These are phyloP conservation scores for Triplophysa bombifrons DNA, from an alignment of 2,797 vertebrate genomes.

Conservation along the genomic window DNA sequence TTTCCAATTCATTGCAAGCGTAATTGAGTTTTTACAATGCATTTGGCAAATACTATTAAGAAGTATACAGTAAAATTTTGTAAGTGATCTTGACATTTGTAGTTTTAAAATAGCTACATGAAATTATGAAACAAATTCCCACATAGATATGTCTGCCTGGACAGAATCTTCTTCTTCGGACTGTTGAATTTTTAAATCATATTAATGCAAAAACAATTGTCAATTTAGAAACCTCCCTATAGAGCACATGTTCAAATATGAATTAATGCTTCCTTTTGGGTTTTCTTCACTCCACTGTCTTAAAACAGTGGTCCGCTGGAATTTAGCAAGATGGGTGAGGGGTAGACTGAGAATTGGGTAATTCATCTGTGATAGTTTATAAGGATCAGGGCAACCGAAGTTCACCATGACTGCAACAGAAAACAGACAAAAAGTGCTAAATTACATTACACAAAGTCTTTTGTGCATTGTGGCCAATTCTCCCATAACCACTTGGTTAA, in stretches of 20 bases:
- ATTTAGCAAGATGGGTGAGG: slow-evolving; percentile 57
- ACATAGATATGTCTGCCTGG: background rate
- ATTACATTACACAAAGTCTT: slow-evolving; percentile 52
- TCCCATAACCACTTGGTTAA: slow-evolving; percentile 41
- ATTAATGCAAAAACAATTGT: background rate
- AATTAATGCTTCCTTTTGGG: slow-evolving; percentile 36
- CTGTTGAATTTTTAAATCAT: background rate
- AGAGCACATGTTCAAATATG: slow-evolving; percentile 34
- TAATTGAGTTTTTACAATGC: background rate
- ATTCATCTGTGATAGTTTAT: slow-evolving; percentile 51
- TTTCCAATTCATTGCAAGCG: background rate
- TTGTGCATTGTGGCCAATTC: slow-evolving; percentile 43
- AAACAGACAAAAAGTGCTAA: slow-evolving; percentile 56
- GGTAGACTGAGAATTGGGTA: slow-evolving; percentile 54
- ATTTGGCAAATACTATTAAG: background rate
- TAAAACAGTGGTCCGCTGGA: slow-evolving; percentile 51
- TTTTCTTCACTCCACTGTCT: slow-evolving; percentile 54
- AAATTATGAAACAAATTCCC: background rate
- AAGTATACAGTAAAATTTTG: background rate
- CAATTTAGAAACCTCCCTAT: slow-evolving; percentile 30
- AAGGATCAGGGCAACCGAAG: slow-evolving; percentile 54
- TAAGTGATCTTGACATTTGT: slow-evolving; percentile 5
- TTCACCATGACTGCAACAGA: slow-evolving; percentile 61
- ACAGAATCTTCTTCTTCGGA: no score
- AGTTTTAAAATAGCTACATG: background rate